Evolutionary conservation across 2,888 invertebrate genomes (phyloP), one percentile per base, ranked within the genome.

Genomic region (Drosophila buzzatii): DNA sequence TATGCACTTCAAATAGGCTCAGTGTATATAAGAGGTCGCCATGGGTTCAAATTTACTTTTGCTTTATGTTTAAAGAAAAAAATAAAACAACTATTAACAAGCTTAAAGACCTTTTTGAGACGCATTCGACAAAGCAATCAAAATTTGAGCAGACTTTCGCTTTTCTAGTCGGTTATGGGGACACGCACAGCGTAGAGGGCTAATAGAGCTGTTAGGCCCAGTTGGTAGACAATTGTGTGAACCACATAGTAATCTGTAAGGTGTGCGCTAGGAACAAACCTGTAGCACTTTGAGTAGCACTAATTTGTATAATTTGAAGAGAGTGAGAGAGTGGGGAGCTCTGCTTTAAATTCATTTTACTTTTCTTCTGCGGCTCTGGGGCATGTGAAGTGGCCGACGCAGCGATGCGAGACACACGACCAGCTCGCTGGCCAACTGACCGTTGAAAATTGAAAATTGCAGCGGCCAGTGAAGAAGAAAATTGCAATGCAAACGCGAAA

Each of bases 361-460:
- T 55, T 31, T 41, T 53, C 12, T 39, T 16, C 35, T 9, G 23
- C 9, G 4, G 52, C 52, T n/a, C 2, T 16, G 37, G 53, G 39
- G 37, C 37, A 39, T 47, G 47, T 37, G 58, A 62, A 52, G 62
- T 55, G 60, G 51, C 42, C 42, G 64, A 65, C 18, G 42, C 67
- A 84, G 71, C 84, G 51, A 68, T 64, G 82, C 81, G 73, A 51
- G 73, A 83, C 84, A 63, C 89, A 83, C 79, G 73, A 65, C 37
- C 55, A 55, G n/a, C 75, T 71, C 73, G 65, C 75, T 82, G 82
- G 64, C 81, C 91, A 91, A 81, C 89, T 89, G 89, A 91, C 86
- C 90, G 85, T 91, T 84, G 84, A 91, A 91, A 89, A 89, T 87
- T 88, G 86, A 89, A 91, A 91, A 88, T 85, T 76, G 80, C 75